Evolutionary conservation across 2,797 vertebrate genomes (phyloP).

Genomic region (Pangasius sanitwongsei): DNA sequence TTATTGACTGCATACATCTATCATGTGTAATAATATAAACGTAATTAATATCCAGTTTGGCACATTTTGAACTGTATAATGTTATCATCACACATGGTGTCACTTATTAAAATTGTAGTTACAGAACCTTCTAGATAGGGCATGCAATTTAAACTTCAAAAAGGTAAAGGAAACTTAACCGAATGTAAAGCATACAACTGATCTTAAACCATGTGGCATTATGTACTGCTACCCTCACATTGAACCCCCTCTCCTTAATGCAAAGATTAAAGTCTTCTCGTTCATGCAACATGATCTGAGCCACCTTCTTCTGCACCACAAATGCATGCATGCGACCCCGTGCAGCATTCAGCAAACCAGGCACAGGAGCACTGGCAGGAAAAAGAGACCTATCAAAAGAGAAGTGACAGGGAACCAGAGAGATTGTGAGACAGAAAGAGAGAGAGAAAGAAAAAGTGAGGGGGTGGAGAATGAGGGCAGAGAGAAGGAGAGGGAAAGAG

Average conservation of each 20-base stretch:
- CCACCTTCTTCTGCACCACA: constrained; percentile 40
- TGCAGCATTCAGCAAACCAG: constrained; percentile 59
- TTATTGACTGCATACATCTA: background rate
- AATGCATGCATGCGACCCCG: constrained; percentile 58
- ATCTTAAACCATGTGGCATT: constrained; percentile 1
- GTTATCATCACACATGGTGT: background rate
- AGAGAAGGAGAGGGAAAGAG: constrained; percentile 11
- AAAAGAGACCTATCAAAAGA: constrained; percentile 40
- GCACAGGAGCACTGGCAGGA: constrained; percentile 42
- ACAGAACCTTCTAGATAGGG: background rate
- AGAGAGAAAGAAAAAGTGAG: constrained; percentile 5
- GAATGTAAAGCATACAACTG: background rate
- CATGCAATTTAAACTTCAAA: background rate
- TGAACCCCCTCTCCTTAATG: constrained; percentile 58
- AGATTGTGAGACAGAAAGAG: constrained; percentile 21
- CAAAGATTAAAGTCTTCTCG: constrained; percentile 44
- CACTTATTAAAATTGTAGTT: background rate
- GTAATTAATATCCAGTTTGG: background rate
- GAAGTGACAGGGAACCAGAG: constrained; percentile 34
- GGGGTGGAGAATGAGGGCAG: background rate
- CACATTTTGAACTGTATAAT: background rate
- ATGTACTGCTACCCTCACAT: constrained; percentile 16
- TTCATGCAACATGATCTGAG: constrained; percentile 45
- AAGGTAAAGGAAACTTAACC: constrained; percentile 21
- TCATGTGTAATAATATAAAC: background rate